phyloP scores from a whole-genome alignment of 2,797 vertebrate species.

The Poeciliopsis presidionis region DNA sequence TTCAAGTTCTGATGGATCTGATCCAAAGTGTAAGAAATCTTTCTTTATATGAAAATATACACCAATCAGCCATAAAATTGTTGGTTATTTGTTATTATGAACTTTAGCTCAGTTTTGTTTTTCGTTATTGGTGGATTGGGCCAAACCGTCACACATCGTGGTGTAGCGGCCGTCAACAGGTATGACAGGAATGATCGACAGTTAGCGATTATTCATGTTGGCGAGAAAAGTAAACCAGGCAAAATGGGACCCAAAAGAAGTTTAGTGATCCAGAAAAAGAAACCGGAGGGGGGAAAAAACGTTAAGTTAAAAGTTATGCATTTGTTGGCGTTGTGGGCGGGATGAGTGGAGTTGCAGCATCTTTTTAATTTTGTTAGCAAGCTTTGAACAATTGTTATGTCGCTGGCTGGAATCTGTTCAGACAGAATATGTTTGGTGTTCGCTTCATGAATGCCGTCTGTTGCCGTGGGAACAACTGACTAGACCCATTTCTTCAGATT shows the following conservation, averaged over 20 bases:
- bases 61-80: background rate
- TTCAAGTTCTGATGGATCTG: slow-evolving; percentile 95
- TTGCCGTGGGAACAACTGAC: background rate
- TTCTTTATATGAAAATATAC: background rate
- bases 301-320: background rate
- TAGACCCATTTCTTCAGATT: background rate
- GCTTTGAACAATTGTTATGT: background rate
- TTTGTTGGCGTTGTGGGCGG: background rate
- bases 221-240: too few species aligned
- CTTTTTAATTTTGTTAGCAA: background rate
- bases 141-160: background rate
- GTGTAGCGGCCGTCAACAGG: background rate
- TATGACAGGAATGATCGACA: background rate
- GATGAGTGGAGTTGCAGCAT: background rate
- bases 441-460: background rate
- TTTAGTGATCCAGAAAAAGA: background rate
- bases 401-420: background rate
- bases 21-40: slow-evolving; percentile 90
- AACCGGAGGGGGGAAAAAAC: background rate
- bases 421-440: background rate
- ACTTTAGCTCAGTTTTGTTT: too few species aligned
- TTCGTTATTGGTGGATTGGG: too few species aligned
- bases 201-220: too few species aligned
- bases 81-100: too few species aligned
- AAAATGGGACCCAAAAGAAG: too few species aligned